A percentile compares a stretch with the other conserved stretches of the same genome.
Conservation (phyloP, 1,140 invertebrate species). For the Pseudoatta argentina region DNA sequence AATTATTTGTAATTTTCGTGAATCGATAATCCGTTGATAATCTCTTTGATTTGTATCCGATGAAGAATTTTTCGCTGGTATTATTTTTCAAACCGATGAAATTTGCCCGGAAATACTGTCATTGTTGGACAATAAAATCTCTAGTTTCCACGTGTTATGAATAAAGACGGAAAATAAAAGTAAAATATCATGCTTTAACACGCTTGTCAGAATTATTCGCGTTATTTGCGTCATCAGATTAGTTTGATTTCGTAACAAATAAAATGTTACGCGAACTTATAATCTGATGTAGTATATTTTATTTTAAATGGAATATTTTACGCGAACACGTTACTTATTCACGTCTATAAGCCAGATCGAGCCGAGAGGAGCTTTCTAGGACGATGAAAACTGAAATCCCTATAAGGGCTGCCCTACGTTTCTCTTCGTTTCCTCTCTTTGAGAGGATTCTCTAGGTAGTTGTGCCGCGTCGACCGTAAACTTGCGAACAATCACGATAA, state of each 20-base stretch:
- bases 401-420: conserved; percentile 41
- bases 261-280: not conserved
- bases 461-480: conserved; percentile 75
- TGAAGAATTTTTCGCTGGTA: conserved; percentile 7
- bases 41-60: conserved; percentile 22
- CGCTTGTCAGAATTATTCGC: not conserved
- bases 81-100: conserved; percentile 31
- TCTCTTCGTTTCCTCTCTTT: conserved; percentile 56
- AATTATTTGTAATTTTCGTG: conserved; percentile 32
- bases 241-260: not conserved
- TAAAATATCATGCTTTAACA: not conserved
- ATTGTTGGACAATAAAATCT: not conserved
- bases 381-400: conserved; percentile 53
- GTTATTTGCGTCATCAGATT: conserved; percentile 13
- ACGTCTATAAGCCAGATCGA: not conserved
- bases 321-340: not conserved
- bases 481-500: conserved; percentile 81
- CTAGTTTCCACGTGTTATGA: not conserved
- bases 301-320: conserved; percentile 19
- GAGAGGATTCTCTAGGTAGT: conserved; percentile 64
- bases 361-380: conserved; percentile 29
- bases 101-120: conserved; percentile 14
- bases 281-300: conserved; percentile 10
- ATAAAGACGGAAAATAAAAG: not conserved
- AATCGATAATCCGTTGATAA: conserved; percentile 29